phyloP scores from a whole-genome alignment of 2,113 vertebrate genomes.

The Lepidothrix coronata region DNA sequence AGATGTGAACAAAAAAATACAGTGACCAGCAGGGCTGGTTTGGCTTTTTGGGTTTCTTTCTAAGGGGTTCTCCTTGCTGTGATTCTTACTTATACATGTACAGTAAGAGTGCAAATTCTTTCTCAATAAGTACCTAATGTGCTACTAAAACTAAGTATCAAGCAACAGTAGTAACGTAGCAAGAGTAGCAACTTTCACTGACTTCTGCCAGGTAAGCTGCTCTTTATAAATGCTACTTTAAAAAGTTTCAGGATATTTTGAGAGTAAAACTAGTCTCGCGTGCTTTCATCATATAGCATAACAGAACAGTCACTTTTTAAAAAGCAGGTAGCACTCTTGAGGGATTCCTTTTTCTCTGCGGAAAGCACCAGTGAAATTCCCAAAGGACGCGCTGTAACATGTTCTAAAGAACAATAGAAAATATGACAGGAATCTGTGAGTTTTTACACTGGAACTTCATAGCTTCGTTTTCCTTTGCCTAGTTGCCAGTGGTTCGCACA shows the following conservation, averaged over 20 bases:
- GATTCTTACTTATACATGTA: rapidly evolving
- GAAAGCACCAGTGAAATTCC: background rate
- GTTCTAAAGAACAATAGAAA: background rate
- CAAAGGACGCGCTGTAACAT: background rate
- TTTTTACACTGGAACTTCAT: background rate
- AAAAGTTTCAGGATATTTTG: background rate
- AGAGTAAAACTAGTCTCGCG: background rate
- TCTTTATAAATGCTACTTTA: background rate
- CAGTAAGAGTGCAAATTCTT: no score
- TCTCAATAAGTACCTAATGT: background rate
- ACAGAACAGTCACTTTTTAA: background rate
- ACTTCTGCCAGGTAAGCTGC: background rate
- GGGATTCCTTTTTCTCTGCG: background rate
- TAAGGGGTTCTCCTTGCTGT: background rate
- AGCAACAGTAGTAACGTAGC: background rate
- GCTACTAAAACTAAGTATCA: background rate
- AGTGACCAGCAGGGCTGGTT: background rate
- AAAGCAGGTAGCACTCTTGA: background rate
- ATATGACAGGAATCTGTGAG: background rate
- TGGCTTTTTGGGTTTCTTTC: no score
- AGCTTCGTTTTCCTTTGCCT: background rate
- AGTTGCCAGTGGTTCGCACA: rapidly evolving
- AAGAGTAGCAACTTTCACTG: background rate
- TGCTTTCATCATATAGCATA: background rate
- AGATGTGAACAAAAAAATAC: background rate